Evolutionary conservation across 37 sponge, comb jelly and placozoan species (phyloP), one percentile per base, ranked within the genome.

Genomic region (Crambe crambe): DNA sequence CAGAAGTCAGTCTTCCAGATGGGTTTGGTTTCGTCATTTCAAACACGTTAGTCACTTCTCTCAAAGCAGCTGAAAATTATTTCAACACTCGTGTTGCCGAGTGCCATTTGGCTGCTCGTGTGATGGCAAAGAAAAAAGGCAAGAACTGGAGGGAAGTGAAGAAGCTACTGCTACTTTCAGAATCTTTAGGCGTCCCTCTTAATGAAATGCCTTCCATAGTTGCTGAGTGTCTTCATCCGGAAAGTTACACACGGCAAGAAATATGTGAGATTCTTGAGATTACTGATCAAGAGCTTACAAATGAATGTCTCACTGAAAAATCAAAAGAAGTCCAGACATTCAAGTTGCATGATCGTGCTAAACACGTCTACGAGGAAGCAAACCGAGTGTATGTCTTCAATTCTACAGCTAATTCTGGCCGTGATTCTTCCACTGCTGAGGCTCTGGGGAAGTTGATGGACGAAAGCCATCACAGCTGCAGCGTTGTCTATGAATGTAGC

Each of bases 31-130:
- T 98, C 72, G 95, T 98, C 30, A 91, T 98, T 4, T 79, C 97
- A 22, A 96, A 98, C 68, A 77, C 82, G 10, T 75, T 89, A 40
- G 93, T 87, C 34, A 32, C 59, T 15, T 82, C 86, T n/a, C 82
- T 91, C 61, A 97, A 97, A 47, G 92, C 95, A 12, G 89, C 90
- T 25, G 37, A 40, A 27, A 42, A 83, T 38, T 56, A 62, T 29
- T 98, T 90, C 42, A 98, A 98, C 65, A 90, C 79, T 37, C 68
- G 99, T 47, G 99, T 98, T 0, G 93, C 83, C 1, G 99, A 98
- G 70, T 96, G 99, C 58, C 77, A 92, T 23, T 74, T 96, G 30
- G 94, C 92, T 21, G 90, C 99, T 32, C 80, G 80, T 56, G 92
- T 96, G 29, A 73, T 95, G 15, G 86, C 93, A 6, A 85, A 83